A percentile compares a stretch with the other conserved stretches of the same genome.
Evolutionary conservation across 2,888 invertebrate species (phyloP).

Genomic region (Gymnosoma rotundatum): DNA sequence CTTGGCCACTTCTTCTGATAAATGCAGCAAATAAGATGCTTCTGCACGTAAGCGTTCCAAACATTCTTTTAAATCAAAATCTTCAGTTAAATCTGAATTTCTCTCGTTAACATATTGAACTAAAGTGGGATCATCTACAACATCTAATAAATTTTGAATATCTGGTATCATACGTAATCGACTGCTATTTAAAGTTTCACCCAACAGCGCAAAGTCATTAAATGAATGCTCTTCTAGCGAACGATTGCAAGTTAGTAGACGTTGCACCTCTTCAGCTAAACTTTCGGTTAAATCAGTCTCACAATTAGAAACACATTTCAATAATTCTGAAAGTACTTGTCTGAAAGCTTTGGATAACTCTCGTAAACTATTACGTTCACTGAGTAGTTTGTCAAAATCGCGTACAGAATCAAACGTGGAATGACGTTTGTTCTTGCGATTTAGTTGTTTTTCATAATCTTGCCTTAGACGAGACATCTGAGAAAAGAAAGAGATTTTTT

Average conservation of each 20-base stretch:
- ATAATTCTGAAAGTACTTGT: conserved; percentile 86
- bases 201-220: conserved; percentile 72
- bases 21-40: conserved; percentile 87
- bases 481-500: neutral
- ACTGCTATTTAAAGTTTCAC: conserved; percentile 72
- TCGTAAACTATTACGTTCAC: conserved; percentile 85
- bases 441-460: conserved; percentile 81
- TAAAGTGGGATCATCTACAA: conserved; percentile 85
- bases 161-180: conserved; percentile 87
- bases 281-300: conserved; percentile 91
- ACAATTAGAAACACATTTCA: conserved; percentile 88
- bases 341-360: conserved; percentile 87
- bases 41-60: conserved; percentile 87
- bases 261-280: conserved; percentile 84
- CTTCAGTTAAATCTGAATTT: conserved; percentile 78
- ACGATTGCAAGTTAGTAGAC: conserved; percentile 75
- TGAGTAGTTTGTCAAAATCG: conserved; percentile 80
- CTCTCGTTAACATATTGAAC: conserved; percentile 84
- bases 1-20: conserved; percentile 82
- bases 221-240: conserved; percentile 73
- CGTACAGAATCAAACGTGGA: conserved; percentile 81
- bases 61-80: conserved; percentile 86
- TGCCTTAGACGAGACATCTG: conserved; percentile 82
- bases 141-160: conserved; percentile 84
- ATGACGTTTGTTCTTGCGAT: conserved; percentile 81